Evolutionary conservation across 2,888 invertebrate genomes (phyloP).

Genomic region (Hydroisotoma schaefferi): DNA sequence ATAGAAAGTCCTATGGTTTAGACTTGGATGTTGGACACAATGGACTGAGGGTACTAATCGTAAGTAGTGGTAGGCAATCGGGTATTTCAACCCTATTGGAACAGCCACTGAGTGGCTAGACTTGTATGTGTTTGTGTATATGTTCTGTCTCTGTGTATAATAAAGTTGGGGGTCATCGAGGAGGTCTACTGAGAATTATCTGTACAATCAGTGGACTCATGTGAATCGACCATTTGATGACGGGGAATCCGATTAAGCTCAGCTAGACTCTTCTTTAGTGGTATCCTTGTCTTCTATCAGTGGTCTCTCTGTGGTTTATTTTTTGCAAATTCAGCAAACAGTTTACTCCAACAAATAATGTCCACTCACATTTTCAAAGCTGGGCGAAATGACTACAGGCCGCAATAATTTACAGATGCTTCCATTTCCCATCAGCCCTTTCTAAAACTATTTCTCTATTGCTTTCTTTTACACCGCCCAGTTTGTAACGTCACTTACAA

Average conservation of each 20-base stretch:
- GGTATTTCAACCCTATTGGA: no score
- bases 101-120: no score
- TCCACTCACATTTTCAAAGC: conserved; percentile 36
- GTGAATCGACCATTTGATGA: conserved; percentile 39
- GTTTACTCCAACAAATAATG: conserved; percentile 45
- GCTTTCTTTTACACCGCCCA: not conserved
- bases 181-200: conserved; percentile 33
- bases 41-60: not conserved
- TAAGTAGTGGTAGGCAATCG: no score
- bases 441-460: not conserved
- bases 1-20: no score
- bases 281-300: conserved; percentile 18
- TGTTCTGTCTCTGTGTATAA: no score
- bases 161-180: not conserved
- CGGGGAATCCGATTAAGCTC: conserved; percentile 41
- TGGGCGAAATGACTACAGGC: conserved; percentile 34
- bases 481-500: no score
- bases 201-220: conserved; percentile 35
- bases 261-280: conserved; percentile 9
- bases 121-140: no score
- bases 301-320: conserved; percentile 37
- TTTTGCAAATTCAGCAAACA: conserved; percentile 47
- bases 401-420: conserved; percentile 39
- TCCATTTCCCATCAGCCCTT: conserved; percentile 9
- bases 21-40: not conserved